Evolutionary conservation across 2,797 vertebrate species (phyloP).

Genomic region (Sandelia bainsii): DNA sequence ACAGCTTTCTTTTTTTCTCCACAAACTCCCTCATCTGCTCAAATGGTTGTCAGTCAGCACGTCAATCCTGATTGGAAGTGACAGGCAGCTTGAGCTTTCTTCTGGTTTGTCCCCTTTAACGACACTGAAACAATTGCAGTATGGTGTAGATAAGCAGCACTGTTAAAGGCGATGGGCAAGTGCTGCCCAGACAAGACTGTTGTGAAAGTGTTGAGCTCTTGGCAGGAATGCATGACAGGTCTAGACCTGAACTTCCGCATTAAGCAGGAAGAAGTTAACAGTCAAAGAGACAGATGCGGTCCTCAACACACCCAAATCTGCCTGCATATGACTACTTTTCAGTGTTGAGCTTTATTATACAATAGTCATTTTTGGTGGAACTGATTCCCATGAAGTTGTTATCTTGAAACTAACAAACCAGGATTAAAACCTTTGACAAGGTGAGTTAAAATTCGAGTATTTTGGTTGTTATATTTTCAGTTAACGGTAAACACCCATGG

Average conservation of each 20-base stretch:
- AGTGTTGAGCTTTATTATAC: conserved; percentile 32
- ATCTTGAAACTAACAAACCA: conserved; percentile 41
- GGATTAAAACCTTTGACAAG: conserved; percentile 60
- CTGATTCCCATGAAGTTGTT: conserved; percentile 44
- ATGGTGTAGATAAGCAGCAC: conserved; percentile 49
- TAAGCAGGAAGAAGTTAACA: conserved; percentile 79
- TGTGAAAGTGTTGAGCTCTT: conserved; percentile 68
- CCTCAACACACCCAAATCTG: conserved; percentile 55
- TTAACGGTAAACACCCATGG: conserved; percentile 29
- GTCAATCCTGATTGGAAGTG: not conserved
- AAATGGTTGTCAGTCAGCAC: conserved; percentile 33
- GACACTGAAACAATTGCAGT: not conserved
- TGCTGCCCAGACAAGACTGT: conserved; percentile 59
- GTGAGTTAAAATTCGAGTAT: conserved; percentile 62
- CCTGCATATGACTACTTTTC: conserved; percentile 22
- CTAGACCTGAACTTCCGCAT: conserved; percentile 87
- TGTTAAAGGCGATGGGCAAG: conserved; percentile 9
- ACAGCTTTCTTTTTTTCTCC: not conserved
- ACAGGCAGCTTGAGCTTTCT: not conserved
- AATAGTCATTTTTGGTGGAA: conserved; percentile 21
- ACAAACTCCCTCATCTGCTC: conserved; percentile 16
- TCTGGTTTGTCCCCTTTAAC: not conserved
- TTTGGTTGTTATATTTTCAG: conserved; percentile 1
- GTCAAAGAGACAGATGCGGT: conserved; percentile 64
- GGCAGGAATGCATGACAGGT: conserved; percentile 83